Percentiles rank a stretch among this genome's conserved stretches.
Evolutionary conservation across 23 tunicate species (phyloP).

Genomic region (Botrylloides violaceus): DNA sequence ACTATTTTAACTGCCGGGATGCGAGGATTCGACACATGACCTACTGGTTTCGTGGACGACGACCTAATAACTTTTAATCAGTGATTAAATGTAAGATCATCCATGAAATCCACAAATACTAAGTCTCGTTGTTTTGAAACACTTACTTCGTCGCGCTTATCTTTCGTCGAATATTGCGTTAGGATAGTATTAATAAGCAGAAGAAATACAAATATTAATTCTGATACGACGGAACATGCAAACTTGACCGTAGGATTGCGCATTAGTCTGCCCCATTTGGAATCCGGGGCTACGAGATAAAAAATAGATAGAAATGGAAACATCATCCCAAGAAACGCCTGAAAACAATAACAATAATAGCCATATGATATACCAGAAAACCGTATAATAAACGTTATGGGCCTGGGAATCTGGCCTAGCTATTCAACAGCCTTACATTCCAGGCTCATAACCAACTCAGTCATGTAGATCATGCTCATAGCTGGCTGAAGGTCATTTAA

Average conservation of each 20-base stretch:
- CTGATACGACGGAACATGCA: conserved; percentile 86
- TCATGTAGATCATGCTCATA: too few relatives aligned
- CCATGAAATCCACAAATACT: too few relatives aligned
- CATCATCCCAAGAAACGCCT: conserved; percentile 58
- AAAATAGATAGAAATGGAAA: conserved; percentile 75
- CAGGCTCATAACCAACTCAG: too few relatives aligned
- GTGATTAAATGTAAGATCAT: too few relatives aligned
- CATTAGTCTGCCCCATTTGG: conserved; percentile 59
- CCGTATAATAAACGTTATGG: not conserved
- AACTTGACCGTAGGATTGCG: conserved; percentile 88
- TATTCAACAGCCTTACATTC: not conserved
- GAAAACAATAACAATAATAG: too few relatives aligned
- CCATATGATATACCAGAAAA: too few relatives aligned
- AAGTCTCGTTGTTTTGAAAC: too few relatives aligned
- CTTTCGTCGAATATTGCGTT: conserved; percentile 39
- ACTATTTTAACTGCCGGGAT: too few relatives aligned
- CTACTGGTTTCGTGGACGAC: too few relatives aligned
- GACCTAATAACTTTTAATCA: too few relatives aligned
- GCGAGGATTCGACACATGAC: too few relatives aligned
- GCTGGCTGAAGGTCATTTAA: too few relatives aligned
- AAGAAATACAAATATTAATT: conserved; percentile 52
- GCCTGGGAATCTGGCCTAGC: not conserved
- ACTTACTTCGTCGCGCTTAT: conserved; percentile 43
- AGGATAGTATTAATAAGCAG: conserved; percentile 58
- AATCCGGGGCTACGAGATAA: conserved; percentile 56